Evolutionary conservation across 1,140 invertebrate species (phyloP).

Genomic region (Nasonia vitripennis): DNA sequence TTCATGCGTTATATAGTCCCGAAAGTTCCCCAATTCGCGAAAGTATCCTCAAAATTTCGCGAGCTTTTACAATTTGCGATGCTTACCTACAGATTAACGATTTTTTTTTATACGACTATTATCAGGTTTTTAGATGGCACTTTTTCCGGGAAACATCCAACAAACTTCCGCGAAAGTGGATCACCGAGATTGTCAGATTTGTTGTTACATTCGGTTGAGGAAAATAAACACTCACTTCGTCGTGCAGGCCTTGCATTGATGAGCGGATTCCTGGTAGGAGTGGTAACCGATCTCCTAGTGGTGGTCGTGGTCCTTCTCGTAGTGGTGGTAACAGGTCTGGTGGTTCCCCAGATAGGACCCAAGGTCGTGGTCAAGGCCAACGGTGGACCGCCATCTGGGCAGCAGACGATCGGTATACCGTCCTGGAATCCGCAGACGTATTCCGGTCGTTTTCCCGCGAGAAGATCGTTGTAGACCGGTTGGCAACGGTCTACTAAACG

Average conservation of each 20-base stretch:
- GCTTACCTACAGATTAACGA: no score
- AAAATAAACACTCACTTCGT: slow-evolving; percentile 1
- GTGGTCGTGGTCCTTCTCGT: background rate
- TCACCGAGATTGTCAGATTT: background rate
- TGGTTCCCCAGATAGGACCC: background rate
- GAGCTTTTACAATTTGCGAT: no score
- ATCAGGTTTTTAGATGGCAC: no score
- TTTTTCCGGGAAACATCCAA: no score
- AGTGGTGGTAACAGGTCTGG: background rate
- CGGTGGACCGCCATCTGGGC: slow-evolving; percentile 53
- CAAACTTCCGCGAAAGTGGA: no score
- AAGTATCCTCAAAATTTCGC: no score
- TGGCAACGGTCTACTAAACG: slow-evolving; percentile 52
- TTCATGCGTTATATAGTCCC: no score
- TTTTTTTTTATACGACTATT: no score
- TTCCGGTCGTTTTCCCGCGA: slow-evolving; percentile 56
- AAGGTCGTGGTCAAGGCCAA: background rate
- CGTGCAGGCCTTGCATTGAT: background rate
- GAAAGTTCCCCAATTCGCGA: no score
- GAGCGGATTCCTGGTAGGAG: slow-evolving; percentile 16
- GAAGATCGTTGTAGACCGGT: slow-evolving; percentile 58
- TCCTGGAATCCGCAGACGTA: slow-evolving; percentile 55
- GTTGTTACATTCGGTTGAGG: background rate
- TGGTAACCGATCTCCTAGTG: background rate
- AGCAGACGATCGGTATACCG: slow-evolving; percentile 63